Evolutionary conservation across 2,797 vertebrate genomes (phyloP), one percentile per base, ranked within the genome.

Genomic region (Platalea minor): DNA sequence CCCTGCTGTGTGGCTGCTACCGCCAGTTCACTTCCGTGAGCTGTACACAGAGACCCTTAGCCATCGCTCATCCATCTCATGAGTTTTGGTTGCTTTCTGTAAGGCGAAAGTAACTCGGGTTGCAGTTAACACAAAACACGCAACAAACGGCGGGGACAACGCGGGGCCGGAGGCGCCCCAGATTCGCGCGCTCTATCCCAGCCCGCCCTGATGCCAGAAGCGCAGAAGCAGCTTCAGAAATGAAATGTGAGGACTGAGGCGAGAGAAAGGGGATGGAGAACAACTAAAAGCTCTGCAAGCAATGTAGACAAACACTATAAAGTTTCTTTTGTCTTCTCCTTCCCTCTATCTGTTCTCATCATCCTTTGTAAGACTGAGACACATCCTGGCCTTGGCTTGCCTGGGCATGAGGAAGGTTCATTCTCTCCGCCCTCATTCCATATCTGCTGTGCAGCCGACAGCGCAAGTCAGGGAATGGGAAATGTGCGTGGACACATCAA

Each of bases 51-150:
- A 88, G 63, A 74, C 50, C 81, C 48, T 60, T 26, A 33, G 70
- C 85, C 80, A 76, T 79, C 84, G 60, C 5, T 86, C 80, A 35
- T 60, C 59, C 17, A 33, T 79, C 89, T 69, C 73, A 11, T 79
- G 87, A 85, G 76, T 91, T 96, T 91, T 91, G 88, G 88, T 96
- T 95, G 93, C 85, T 91, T 95, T 84, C 77, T 56, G 41, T 91
- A 95, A 97, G 95, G 96, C 96, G 96, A 93, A 92, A 95, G 67
- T 70, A 74, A 60, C 70, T 69, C 33, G 19, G 67, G 90, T 91
- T 95, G 88, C 69, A 78, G 76, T 59, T 84, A 85, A 90, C 80
- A 90, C 48, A 76, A 43, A 95, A 88, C 80, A 88, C 45, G 82
- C 54, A 63, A n/a, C 59, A 37, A 39, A 51, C 21, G 45, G 54